Base-by-base conservation (phyloP, 2,888 invertebrate genomes). In the Agrochola circellaris region DNA sequence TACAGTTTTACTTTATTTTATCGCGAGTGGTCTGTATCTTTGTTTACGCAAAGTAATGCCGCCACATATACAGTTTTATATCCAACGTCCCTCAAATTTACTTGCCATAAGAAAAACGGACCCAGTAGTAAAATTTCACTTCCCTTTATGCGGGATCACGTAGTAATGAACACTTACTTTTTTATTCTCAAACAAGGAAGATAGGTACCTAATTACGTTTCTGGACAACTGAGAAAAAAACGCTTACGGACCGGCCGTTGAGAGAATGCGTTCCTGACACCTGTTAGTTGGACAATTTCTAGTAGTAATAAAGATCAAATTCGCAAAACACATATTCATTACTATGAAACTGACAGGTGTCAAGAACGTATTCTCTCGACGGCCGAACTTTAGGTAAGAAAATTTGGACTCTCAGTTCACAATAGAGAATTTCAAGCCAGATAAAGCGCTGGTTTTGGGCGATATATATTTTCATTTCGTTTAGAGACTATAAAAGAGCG, bases 381-480 rank as follows among this genome's bases (percentile, higher is more conserved):
- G 15, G 5, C 45, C 45, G 45, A 5, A 15, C 13, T 45, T 13
- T 45, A 48, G 15, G 48, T 48, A 48, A 48, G 48, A 48, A 23
- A 23, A 23, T 23, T 51, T 51, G 23, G 23, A 51, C 51, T 23
- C 51, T 51, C 51, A 51, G 54, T 54, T 11, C 54, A 23, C 54
- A 23, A 54, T 11, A 23, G 54, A 9, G 23, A 80, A 58, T 81
- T 48, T 51, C 42, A 64, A 84, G 11, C 60, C 51, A 70, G 38
- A 85, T 34, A 73, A 34, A 68, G 2, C n/a, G 17, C 58, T 60
- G 81, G 56, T 84, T 74, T 74, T 51, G 15, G 56, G 20, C 75
- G 85, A 82, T 66, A 82, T 80, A 84, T 66, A 81, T 79, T 79
- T 82, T 75, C 68, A 85, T 82, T 85, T 85, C 65, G 34, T 82